Evolutionary conservation across 2,113 vertebrate species (phyloP).

Genomic region (Plestiodon gilberti): DNA sequence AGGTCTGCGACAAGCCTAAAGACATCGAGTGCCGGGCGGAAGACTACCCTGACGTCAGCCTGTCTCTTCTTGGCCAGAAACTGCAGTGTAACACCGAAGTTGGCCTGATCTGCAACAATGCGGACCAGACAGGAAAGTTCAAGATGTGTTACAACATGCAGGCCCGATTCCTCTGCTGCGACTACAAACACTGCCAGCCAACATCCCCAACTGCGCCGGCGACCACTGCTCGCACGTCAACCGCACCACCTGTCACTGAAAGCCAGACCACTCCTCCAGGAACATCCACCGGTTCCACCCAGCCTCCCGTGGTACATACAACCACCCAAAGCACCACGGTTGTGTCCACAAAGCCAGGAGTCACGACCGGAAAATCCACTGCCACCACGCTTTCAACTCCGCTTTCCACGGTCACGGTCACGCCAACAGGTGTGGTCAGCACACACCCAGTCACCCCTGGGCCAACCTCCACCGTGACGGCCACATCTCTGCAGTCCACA

Average conservation of each 20-base stretch:
- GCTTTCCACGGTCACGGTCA: neutral
- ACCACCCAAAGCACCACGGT: neutral
- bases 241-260: too few relatives aligned
- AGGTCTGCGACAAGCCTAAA: conserved; percentile 63
- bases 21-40: conserved; percentile 72
- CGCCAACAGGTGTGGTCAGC: neutral
- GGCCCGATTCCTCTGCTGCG: conserved; percentile 71
- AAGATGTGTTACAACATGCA: conserved; percentile 72
- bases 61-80: conserved; percentile 57
- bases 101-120: conserved; percentile 71
- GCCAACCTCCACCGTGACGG: too few relatives aligned
- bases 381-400: neutral
- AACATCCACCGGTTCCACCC: too few relatives aligned
- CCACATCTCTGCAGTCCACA: accelerated
- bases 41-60: conserved; percentile 44
- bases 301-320: accelerated
- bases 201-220: too few relatives aligned
- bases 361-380: too few relatives aligned
- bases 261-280: too few relatives aligned
- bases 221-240: too few relatives aligned
- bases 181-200: conserved; percentile 29
- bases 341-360: too few relatives aligned
- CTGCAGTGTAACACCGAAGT: conserved; percentile 60
- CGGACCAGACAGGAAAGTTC: conserved; percentile 62
- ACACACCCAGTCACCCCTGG: accelerated